Evolutionary conservation across 2,888 invertebrate genomes (phyloP).

Genomic region (Anoplius nigerrimus): DNA sequence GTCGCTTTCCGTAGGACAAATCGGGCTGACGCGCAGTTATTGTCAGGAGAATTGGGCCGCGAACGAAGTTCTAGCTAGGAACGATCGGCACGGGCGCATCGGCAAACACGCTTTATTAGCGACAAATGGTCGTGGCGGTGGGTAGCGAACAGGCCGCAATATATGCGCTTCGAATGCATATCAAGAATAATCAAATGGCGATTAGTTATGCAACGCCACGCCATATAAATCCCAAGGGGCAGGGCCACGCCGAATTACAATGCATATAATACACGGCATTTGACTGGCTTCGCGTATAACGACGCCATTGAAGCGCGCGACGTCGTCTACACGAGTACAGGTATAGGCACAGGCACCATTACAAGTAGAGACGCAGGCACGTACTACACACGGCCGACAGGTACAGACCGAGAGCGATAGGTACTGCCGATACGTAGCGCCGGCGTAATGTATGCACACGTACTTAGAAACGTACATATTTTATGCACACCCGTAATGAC

Average conservation of each 20-base stretch:
- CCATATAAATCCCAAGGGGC: constrained; percentile 39
- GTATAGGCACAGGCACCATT: too few relatives aligned
- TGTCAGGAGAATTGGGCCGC: constrained; percentile 6
- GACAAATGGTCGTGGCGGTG: neutral
- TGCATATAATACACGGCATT: constrained; percentile 42
- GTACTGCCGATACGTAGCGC: neutral
- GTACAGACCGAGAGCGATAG: too few relatives aligned
- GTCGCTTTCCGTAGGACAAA: too few relatives aligned
- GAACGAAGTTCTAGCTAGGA: neutral
- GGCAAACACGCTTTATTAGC: constrained; percentile 7
- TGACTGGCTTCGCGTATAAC: constrained; percentile 35
- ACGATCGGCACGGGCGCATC: constrained; percentile 7
- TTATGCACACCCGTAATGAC: too few relatives aligned
- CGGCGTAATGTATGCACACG: neutral
- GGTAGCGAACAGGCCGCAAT: neutral
- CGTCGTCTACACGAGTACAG: neutral
- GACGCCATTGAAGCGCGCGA: constrained; percentile 36
- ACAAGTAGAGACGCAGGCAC: too few relatives aligned
- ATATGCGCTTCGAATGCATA: constrained; percentile 33
- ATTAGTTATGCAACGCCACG: constrained; percentile 41
- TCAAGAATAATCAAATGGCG: constrained; percentile 45
- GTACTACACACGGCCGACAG: neutral
- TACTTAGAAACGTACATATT: neutral
- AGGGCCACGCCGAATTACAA: constrained; percentile 29
- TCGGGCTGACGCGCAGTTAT: constrained; percentile 5